Evolutionary conservation across 2,888 invertebrate species (phyloP), one percentile per base, ranked within the genome.

Genomic region (Cybosia mesomella): DNA sequence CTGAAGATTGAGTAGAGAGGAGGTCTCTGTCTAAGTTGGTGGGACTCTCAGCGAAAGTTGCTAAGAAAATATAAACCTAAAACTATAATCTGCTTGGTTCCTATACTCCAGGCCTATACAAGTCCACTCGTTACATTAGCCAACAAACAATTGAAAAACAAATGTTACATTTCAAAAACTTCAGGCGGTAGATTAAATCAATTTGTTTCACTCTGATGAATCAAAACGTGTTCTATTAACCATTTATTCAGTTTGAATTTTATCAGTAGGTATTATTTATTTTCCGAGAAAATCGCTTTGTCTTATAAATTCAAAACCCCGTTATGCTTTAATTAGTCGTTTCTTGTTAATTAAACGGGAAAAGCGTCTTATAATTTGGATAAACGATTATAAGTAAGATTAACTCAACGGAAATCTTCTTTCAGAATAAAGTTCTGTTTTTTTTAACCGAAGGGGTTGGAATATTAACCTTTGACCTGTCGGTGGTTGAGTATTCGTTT

Each of bases 251-350:
- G 5, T 67, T 63, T 15, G 28, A 18, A 55, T 67, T 71, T 64
- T 63, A n/a, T 55, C 13, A 60, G 21, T 43, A 7, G 9, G 1
- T 21, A 15, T 58, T 39, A 58, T 58, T 60, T 64, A 54, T 67
- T 70, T 70, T 57, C 22, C 0, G 32, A 49, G 66, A n/a, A 65
- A 68, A 70, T 61, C 9, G 66, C 72, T 61, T 66, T 49, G 68
- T 66, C 58, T 62, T 21, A 32, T 22, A 53, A 75, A 72, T 36
- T 64, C 69, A 68, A 73, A 73, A 43, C 62, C 11, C 66, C 68
- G 75, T 73, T 65, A 75, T 79, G 73, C 75, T 81, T 79, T 74
- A 80, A 79, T 77, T 71, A 74, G 72, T 24, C 65, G 32, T 21
- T 65, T 70, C 60, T 54, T 55, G 57, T 58, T 75, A 61, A 73